Evolutionary conservation across 2,113 vertebrate genomes (phyloP).

Genomic region (Ceratotherium simum): DNA sequence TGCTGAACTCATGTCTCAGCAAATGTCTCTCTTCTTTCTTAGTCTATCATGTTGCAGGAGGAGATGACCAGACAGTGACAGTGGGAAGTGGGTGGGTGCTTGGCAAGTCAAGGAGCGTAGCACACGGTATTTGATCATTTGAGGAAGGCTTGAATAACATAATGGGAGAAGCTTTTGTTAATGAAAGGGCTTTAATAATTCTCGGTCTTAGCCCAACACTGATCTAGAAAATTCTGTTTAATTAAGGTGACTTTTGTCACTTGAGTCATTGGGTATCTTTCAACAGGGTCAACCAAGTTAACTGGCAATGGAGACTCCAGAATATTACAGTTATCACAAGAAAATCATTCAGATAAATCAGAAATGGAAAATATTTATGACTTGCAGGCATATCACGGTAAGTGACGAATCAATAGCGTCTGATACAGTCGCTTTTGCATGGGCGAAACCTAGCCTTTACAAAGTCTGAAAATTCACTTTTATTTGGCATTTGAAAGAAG

Average conservation of each 20-base stretch:
- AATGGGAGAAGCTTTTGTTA: constrained; percentile 58
- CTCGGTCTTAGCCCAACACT: background rate
- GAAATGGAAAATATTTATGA: constrained; percentile 60
- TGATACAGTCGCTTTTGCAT: background rate
- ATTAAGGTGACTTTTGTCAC: constrained; percentile 76
- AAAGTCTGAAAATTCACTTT: constrained; percentile 40
- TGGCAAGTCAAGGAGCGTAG: background rate
- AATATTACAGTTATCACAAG: background rate
- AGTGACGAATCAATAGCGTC: constrained; percentile 20
- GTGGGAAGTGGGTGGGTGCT: background rate
- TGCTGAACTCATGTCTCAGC: background rate
- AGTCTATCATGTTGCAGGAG: background rate
- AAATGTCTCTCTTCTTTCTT: background rate
- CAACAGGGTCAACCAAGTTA: constrained; percentile 60
- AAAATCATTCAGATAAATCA: constrained; percentile 55
- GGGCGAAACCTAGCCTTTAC: background rate
- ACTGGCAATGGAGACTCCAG: background rate
- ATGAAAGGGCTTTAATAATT: constrained; percentile 66
- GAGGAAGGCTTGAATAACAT: background rate
- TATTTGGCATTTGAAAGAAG: constrained; percentile 1
- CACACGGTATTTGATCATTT: background rate
- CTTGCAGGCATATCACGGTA: background rate
- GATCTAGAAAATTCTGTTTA: constrained; percentile 74
- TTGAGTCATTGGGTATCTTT: constrained; percentile 46
- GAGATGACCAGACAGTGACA: background rate